phyloP scores from a whole-genome alignment of 2,797 vertebrate species.

The Rhabdophis nuchalis region DNA sequence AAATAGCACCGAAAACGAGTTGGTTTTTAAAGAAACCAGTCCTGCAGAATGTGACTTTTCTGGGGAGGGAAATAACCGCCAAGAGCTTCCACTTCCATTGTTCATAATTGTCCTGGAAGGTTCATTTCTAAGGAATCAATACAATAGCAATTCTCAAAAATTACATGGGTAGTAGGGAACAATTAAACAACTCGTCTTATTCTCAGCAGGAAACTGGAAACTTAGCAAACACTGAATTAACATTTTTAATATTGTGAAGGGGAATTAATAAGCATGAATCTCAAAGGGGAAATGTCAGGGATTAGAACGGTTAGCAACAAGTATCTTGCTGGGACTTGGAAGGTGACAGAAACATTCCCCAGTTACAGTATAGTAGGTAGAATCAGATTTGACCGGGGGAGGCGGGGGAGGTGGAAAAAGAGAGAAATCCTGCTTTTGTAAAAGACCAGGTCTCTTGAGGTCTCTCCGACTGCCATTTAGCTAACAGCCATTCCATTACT shows the following conservation, averaged over 20 bases:
- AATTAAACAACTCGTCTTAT: constrained; percentile 61
- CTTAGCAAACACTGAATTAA: constrained; percentile 61
- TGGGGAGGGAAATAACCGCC: constrained; percentile 11
- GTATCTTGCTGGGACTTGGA: constrained; percentile 54
- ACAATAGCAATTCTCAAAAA: constrained; percentile 59
- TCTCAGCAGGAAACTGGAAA: constrained; percentile 46
- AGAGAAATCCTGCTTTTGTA: background rate
- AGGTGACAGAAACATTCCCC: background rate
- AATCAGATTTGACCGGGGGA: background rate
- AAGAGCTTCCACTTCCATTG: constrained; percentile 40
- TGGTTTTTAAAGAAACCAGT: constrained; percentile 11
- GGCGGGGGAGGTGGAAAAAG: background rate
- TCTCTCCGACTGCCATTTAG: background rate
- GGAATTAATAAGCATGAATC: constrained; percentile 57
- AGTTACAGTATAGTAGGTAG: background rate
- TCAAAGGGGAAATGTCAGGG: constrained; percentile 26
- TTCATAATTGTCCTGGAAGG: constrained; percentile 61
- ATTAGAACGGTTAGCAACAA: constrained; percentile 30
- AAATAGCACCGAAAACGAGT: background rate
- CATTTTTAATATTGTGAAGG: constrained; percentile 62
- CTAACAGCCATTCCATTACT: background rate
- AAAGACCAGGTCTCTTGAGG: background rate
- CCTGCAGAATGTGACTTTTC: background rate
- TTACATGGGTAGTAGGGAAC: constrained; percentile 34
- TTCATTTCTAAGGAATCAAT: constrained; percentile 57